Base-by-base conservation (phyloP, 2,113 vertebrate species). In the Abramis brama region DNA sequence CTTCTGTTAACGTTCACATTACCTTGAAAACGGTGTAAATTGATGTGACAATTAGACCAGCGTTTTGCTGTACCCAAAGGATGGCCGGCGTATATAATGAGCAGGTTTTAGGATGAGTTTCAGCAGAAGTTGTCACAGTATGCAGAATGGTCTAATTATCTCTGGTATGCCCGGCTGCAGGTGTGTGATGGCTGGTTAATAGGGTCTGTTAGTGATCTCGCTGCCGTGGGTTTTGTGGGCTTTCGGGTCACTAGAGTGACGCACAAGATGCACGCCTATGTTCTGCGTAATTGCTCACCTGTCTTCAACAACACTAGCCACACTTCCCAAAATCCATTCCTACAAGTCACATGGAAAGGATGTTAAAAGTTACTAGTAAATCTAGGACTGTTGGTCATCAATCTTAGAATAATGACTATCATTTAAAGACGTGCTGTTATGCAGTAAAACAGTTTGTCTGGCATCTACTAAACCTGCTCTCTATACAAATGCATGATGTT, bases 141-240 rank as follows among this genome's bases (percentile, higher is more conserved):
- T 71, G 68, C 68, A 82, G 86, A 79, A 87, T 15, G 93, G 91
- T 94, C 87, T 94, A 94, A 94, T 94, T 94, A 94, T 73, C 30
- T 73, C 5, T 27, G 27, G 59, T 30, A 27, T 80, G 62, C 27
- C 80, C 19, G 19, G 45, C 64, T 80, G 79, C 79, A 82, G 81
- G 81, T 83, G 81, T 8, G 10, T 70, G 79, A 82, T 82, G 79
- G 64, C 79, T 70, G 43, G 59, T 81, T 66, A 81, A 81, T 66
- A 64, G 39, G 59, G 57, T 80, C 57, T 23, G 15, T 66, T 81
- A 64, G 45, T 27, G 47, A 55, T 77, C 43, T 43, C 15, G 45
- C 36, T 47, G 59, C 36, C 23, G 5, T 43, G n/a, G 39, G 39
- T 30, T 62, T 47, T 30, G 59, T 25, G 36, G 36, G 55, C 39